phyloP scores from a whole-genome alignment of 1,140 invertebrate species.

The Nephila pilipes region DNA sequence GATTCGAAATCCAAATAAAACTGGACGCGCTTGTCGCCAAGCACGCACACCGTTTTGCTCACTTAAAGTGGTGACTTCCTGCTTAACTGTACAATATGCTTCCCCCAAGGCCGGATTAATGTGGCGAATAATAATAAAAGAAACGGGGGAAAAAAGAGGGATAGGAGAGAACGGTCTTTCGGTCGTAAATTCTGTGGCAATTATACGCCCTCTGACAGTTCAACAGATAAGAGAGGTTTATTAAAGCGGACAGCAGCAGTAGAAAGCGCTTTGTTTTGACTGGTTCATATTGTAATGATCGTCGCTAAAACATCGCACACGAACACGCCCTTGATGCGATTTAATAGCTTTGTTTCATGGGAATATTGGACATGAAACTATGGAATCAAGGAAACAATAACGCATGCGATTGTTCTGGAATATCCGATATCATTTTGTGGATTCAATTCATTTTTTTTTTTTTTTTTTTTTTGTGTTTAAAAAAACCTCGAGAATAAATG shows the following conservation, averaged over 20 bases:
- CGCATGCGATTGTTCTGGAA: too few species aligned
- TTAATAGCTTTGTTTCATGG: background rate
- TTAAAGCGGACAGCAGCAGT: background rate
- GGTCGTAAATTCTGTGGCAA: constrained; percentile 43
- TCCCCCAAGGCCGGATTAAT: constrained; percentile 41
- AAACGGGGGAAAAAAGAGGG: background rate
- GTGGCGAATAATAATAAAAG: constrained; percentile 6
- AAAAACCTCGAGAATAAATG: too few species aligned
- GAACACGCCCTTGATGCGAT: background rate
- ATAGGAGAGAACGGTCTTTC: constrained; percentile 10
- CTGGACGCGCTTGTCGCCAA: background rate
- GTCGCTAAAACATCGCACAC: constrained; percentile 7
- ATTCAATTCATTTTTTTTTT: too few species aligned
- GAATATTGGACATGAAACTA: background rate
- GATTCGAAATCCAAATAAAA: constrained; percentile 23
- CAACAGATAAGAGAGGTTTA: constrained; percentile 41
- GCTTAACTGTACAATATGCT: background rate
- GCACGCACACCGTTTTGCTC: background rate
- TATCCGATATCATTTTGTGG: too few species aligned
- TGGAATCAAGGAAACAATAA: too few species aligned
- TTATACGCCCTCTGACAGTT: background rate
- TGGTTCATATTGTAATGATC: background rate
- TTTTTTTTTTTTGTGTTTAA: too few species aligned
- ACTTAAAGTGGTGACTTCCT: constrained; percentile 56
- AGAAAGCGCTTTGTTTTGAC: background rate